Percentiles rank a stretch among this genome's conserved stretches.
Conservation (phyloP, 2,797 vertebrate genomes). For the Taeniopygia guttata region DNA sequence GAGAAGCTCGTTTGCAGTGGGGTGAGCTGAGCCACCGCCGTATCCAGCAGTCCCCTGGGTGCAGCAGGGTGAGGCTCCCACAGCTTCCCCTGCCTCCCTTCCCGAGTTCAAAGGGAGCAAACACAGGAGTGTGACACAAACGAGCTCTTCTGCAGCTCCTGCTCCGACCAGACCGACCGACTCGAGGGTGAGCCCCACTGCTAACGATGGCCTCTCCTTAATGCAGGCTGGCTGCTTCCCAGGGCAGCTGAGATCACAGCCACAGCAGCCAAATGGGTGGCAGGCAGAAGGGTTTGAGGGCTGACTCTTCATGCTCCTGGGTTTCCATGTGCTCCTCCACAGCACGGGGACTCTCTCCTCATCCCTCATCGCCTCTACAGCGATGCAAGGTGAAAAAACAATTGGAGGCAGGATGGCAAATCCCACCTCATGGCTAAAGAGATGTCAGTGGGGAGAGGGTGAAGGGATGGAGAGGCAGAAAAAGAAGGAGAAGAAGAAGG, state of each 20-base stretch:
- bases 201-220: neutral
- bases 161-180: neutral
- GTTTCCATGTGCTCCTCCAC: neutral
- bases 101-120: conserved; percentile 23
- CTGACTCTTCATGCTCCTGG: neutral
- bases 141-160: neutral
- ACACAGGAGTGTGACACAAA: neutral
- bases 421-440: neutral
- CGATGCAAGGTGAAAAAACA: neutral
- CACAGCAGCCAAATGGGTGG: neutral
- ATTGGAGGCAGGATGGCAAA: neutral
- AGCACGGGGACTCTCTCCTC: neutral
- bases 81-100: conserved; percentile 5
- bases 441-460: neutral
- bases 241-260: neutral
- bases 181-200: neutral
- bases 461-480: neutral
- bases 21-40: neutral
- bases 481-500: neutral
- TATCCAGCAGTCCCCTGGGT: neutral
- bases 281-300: neutral
- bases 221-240: neutral
- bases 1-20: rapidly evolving
- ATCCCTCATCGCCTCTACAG: neutral
- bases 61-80: neutral